These are phyloP conservation scores for Sparidentex hasta DNA, from an alignment of 2,797 vertebrate genomes.

Conservation along the genomic window DNA sequence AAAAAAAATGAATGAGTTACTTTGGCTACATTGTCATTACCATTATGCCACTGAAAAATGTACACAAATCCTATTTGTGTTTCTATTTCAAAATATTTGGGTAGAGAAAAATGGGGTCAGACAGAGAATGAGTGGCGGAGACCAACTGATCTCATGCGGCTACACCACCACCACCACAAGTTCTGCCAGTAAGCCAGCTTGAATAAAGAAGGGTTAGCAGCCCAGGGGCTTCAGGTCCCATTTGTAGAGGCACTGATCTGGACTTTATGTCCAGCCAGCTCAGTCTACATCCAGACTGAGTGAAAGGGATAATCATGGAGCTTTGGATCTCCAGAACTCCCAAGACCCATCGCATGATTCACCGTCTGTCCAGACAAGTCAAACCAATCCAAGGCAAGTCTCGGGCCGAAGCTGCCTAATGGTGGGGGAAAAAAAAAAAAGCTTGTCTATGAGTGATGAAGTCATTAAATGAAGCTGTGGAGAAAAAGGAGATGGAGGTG, in stretches of 20 bases:
- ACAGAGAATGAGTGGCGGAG: not conserved
- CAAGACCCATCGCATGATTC: conserved; percentile 63
- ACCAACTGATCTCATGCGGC: conserved; percentile 29
- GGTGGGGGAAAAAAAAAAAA: conserved; percentile 29
- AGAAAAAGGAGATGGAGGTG: conserved; percentile 56
- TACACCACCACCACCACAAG: conserved; percentile 18
- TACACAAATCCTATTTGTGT: not conserved
- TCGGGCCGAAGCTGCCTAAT: conserved; percentile 45
- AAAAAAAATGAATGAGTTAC: not conserved
- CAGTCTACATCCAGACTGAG: conserved; percentile 61
- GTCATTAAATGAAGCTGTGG: conserved; percentile 68
- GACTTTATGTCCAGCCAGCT: conserved; percentile 67
- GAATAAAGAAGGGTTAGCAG: conserved; percentile 61
- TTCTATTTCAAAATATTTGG: not conserved
- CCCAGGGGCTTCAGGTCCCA: conserved; percentile 55
- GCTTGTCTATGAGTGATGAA: conserved; percentile 69
- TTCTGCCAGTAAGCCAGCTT: conserved; percentile 56
- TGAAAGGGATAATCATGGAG: conserved; percentile 69
- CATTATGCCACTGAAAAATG: not conserved
- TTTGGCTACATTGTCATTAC: not conserved
- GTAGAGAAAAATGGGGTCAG: conserved; percentile 31
- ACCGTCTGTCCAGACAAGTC: conserved; percentile 61
- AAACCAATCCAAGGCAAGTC: conserved; percentile 46
- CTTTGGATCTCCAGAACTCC: conserved; percentile 65
- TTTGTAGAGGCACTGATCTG: conserved; percentile 70